Evolutionary conservation across 2,797 vertebrate species (phyloP), one percentile per base, ranked within the genome.

Genomic region (Lutjanus campechanus): DNA sequence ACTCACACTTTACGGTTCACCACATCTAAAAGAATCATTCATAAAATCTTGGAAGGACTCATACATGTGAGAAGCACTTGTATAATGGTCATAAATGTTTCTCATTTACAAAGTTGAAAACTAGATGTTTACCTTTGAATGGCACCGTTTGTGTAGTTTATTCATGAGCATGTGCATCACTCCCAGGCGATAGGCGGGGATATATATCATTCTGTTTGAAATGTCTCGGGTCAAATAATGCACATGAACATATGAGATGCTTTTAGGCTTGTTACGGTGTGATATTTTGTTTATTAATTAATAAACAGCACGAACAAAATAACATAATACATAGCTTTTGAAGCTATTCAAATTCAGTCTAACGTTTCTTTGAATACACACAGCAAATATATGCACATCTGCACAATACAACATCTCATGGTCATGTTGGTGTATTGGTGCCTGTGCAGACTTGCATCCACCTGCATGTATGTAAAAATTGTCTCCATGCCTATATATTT

Each of bases 161-260:
- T 76, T 73, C 43, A 76, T 83, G 53, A 84, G 79, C 64, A 69
- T 65, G 22, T 75, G 68, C 19, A 11, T 61, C 10, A 11, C 69
- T 66, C 47, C 54, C 5, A 60, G 77, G 56, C 55, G 59, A 68
- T n/a, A 40, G 79, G 47, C 44, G n/a, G 40, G 25, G 73, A 65
- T 43, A 73, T 73, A 66, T 69, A 70, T 74, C 41, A 75, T 87
- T 85, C 67, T 77, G 74, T 81, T 84, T 78, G 77, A 85, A 76
- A 71, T 47, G 43, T 67, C 20, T 56, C 20, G 63, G 58, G 69
- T 81, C 50, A 79, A 65, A 82, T 69, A n/a, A 69, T 10, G 11
- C 61, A 63, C 6, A 9, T 25, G 40, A 58, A 65, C 54, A 84
- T 63, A 73, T 54, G 22, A 82, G 15, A 51, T 61, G 69, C 71